Percentiles rank a stretch among this genome's conserved stretches.
These are phyloP conservation scores for Amitus sp. DNA, from an alignment of 2,888 invertebrate species.

Conservation along the genomic window DNA sequence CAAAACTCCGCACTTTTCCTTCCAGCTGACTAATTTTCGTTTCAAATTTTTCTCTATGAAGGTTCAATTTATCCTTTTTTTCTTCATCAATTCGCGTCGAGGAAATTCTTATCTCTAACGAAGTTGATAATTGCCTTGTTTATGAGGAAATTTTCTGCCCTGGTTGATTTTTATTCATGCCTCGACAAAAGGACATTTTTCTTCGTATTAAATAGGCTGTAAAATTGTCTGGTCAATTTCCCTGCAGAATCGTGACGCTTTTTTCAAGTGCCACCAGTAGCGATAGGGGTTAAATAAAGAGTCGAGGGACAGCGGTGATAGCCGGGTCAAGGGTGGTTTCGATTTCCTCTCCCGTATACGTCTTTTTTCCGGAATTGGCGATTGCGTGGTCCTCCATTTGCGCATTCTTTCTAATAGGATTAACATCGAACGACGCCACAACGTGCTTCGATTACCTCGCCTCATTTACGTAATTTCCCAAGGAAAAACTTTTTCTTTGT, in stretches of 20 bases:
- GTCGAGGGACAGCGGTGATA: constrained; percentile 23
- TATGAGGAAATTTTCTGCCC: constrained; percentile 9
- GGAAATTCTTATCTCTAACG: too few relatives aligned
- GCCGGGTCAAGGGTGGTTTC: constrained; percentile 40
- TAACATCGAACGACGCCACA: not conserved
- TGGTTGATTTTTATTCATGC: constrained; percentile 66
- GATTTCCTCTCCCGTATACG: constrained; percentile 9
- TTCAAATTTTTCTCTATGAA: too few relatives aligned
- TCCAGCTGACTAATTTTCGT: too few relatives aligned
- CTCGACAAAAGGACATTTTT: constrained; percentile 63
- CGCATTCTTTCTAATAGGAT: not conserved
- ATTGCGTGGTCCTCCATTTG: constrained; percentile 2
- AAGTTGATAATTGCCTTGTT: not conserved
- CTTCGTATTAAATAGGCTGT: constrained; percentile 63
- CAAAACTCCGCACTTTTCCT: too few relatives aligned
- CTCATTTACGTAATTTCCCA: not conserved
- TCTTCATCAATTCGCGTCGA: too few relatives aligned
- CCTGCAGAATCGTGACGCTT: constrained; percentile 61
- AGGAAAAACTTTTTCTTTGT: not conserved
- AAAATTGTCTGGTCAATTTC: constrained; percentile 66
- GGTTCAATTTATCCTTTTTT: too few relatives aligned
- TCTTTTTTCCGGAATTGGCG: constrained; percentile 18
- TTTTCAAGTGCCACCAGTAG: constrained; percentile 54
- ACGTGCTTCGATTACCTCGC: too few relatives aligned
- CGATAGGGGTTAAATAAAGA: constrained; percentile 45